Conservation (phyloP, 2,888 invertebrate genomes). For the Scaeva pyrastri region DNA sequence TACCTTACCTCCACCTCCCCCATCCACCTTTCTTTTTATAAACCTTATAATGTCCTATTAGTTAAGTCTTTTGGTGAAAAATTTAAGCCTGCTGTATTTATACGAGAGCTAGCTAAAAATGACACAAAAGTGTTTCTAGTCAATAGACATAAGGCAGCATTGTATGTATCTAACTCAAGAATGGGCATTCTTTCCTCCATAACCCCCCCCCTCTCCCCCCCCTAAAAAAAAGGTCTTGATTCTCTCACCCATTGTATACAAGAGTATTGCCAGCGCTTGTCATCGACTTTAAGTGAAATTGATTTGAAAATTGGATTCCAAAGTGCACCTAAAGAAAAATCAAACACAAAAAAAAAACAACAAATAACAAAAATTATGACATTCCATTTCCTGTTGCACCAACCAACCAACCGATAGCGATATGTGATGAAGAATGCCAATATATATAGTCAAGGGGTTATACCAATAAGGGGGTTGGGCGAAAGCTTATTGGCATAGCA, state of each 20-base stretch:
- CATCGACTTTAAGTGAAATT: constrained; percentile 67
- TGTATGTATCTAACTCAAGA: background rate
- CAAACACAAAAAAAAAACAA: background rate
- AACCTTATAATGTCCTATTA: constrained; percentile 33
- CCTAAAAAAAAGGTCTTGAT: too few species aligned
- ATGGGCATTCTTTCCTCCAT: background rate
- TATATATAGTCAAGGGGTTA: too few species aligned
- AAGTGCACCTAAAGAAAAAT: background rate
- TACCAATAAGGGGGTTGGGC: background rate
- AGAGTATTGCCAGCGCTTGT: background rate
- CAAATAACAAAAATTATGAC: constrained; percentile 1
- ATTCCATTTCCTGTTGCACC: constrained; percentile 62
- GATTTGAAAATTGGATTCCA: constrained; percentile 71
- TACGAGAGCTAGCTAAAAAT: background rate
- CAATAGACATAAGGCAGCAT: constrained; percentile 33
- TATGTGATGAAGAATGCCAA: too few species aligned
- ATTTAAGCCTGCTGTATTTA: constrained; percentile 13
- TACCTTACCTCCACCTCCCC: background rate
- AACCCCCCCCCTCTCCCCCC: too few species aligned
- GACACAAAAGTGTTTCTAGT: constrained; percentile 46
- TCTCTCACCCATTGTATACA: too few species aligned
- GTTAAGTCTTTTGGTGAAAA: constrained; percentile 23
- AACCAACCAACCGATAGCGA: background rate
- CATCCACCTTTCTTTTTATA: background rate
- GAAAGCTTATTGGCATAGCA: constrained; percentile 42